Evolutionary conservation across 1,140 invertebrate species (phyloP).

Genomic region (Araneus ventricosus): DNA sequence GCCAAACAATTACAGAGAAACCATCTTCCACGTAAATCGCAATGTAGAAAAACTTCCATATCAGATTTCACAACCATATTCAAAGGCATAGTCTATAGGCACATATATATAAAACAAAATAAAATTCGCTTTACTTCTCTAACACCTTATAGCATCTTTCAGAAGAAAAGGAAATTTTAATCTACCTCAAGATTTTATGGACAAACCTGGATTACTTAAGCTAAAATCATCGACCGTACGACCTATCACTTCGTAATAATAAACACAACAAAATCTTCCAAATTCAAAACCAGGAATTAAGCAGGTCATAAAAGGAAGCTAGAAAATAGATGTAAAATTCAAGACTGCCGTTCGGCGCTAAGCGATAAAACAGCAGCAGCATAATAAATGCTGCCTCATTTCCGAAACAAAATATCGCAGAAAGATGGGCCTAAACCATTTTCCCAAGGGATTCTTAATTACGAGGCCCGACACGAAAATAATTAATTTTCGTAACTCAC

Average conservation of each 20-base stretch:
- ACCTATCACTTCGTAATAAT: background rate
- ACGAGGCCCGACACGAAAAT: constrained; percentile 27
- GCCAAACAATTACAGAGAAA: too few species aligned
- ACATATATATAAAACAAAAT: background rate
- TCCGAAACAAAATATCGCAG: constrained; percentile 21
- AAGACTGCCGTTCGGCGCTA: background rate
- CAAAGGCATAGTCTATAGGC: too few species aligned
- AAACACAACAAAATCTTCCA: background rate
- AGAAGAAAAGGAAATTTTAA: background rate
- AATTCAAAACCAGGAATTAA: background rate
- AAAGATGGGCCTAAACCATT: background rate
- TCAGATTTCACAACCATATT: too few species aligned
- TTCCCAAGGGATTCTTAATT: constrained; percentile 18
- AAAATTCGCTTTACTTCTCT: background rate
- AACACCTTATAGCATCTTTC: too few species aligned
- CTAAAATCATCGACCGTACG: background rate
- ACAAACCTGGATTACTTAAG: background rate
- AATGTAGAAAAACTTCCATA: too few species aligned
- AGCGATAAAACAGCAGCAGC: constrained; percentile 18
- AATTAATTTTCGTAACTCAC: constrained; percentile 32
- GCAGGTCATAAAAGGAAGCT: background rate
- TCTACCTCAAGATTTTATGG: background rate
- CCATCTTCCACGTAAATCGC: too few species aligned
- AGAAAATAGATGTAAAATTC: background rate
- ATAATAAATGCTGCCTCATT: constrained; percentile 39